Conservation (phyloP, 2,888 invertebrate genomes). For the Orchesella flavescens region DNA sequence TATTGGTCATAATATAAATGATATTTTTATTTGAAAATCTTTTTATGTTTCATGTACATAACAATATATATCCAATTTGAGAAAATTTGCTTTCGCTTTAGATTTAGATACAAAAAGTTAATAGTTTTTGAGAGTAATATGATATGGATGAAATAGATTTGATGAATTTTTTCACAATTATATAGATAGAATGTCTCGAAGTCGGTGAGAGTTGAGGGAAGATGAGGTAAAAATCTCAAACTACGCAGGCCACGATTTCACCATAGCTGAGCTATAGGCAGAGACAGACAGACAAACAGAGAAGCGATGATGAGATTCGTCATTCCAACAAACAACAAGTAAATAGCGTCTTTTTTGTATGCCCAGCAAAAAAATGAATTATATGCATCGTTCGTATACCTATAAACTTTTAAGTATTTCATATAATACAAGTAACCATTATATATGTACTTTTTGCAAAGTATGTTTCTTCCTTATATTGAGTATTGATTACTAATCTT, state of each 20-base stretch:
- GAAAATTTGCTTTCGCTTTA: no score
- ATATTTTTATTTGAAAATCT: background rate
- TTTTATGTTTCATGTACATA: no score
- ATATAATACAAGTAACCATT: no score
- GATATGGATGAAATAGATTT: conserved; percentile 46
- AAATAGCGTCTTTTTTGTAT: conserved; percentile 29
- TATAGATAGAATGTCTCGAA: conserved; percentile 61
- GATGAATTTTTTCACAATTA: conserved; percentile 61
- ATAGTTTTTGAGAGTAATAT: conserved; percentile 6
- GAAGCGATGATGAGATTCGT: conserved; percentile 55
- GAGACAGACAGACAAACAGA: conserved; percentile 54
- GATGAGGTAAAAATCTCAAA: conserved; percentile 53
- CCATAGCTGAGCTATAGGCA: conserved; percentile 47
- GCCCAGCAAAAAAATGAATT: background rate
- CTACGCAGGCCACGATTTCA: conserved; percentile 51
- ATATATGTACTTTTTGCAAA: no score
- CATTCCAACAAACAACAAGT: conserved; percentile 43
- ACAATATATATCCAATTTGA: no score
- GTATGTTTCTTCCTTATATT: no score
- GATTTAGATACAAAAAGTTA: background rate
- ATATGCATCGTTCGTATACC: no score
- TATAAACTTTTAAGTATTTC: no score
- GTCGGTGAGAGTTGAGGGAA: conserved; percentile 62
- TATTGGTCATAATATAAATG: background rate
- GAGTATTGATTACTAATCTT: no score